phyloP scores from a whole-genome alignment of 1,140 invertebrate genomes.

The Drosophila grimshawi region DNA sequence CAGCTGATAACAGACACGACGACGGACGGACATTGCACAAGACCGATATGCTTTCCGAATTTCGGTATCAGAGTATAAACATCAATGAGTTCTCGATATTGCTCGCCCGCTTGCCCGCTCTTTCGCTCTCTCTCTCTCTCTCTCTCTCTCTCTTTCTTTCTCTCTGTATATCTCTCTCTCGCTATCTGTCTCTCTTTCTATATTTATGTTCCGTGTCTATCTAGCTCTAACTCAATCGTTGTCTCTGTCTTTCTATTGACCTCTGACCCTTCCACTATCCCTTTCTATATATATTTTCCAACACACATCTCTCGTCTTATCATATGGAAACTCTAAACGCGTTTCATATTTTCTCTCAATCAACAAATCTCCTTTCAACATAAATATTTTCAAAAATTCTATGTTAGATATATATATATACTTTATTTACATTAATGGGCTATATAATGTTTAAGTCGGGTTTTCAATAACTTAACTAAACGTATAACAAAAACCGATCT shows the following conservation, averaged over 20 bases:
- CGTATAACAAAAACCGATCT: slow-evolving; percentile 43
- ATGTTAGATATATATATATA: slow-evolving; percentile 31
- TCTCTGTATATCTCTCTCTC: not conserved
- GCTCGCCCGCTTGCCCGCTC: slow-evolving; percentile 54
- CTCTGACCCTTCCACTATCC: not conserved
- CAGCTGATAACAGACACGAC: too few relatives aligned
- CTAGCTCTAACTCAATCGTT: not conserved
- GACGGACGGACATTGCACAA: not conserved
- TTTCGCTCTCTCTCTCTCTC: slow-evolving; percentile 29
- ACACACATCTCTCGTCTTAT: slow-evolving; percentile 21
- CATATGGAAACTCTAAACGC: not conserved
- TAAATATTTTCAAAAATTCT: slow-evolving; percentile 16
- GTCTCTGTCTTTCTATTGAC: slow-evolving; percentile 15
- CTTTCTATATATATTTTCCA: slow-evolving; percentile 8
- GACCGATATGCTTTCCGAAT: too few relatives aligned
- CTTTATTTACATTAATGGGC: not conserved
- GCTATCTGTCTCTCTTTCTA: slow-evolving; percentile 39
- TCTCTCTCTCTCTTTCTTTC: slow-evolving; percentile 38
- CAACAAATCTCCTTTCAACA: slow-evolving; percentile 5
- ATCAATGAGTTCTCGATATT: slow-evolving; percentile 52
- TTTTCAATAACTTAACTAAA: slow-evolving; percentile 47
- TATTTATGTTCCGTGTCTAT: slow-evolving; percentile 14
- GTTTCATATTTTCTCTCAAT: not conserved
- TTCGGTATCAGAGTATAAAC: not conserved
- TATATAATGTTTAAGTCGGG: slow-evolving; percentile 45